Conservation (phyloP, 30 jellyfish, hydroid and myxozoan species). For the Aurelia sp. region DNA sequence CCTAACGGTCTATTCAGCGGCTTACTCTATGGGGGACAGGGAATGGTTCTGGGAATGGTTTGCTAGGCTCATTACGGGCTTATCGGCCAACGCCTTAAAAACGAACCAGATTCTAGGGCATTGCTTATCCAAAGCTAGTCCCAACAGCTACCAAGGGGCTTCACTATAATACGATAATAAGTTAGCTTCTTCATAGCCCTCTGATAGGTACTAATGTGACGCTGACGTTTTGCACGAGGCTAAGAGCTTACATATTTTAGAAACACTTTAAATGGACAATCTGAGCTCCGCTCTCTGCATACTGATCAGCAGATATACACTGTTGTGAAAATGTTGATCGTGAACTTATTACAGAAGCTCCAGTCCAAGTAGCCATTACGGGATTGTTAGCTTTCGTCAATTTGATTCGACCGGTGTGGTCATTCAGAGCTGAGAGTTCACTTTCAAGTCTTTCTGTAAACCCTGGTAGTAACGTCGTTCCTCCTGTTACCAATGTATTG, state of each 20-base stretch:
- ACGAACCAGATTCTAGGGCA: too few relatives aligned
- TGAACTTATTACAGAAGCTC: slow-evolving; percentile 94
- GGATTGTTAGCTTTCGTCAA: slow-evolving; percentile 80
- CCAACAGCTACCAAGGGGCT: too few relatives aligned
- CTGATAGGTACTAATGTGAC: too few relatives aligned
- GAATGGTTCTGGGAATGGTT: too few relatives aligned
- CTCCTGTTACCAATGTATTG: slow-evolving; percentile 90
- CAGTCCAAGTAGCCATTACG: slow-evolving; percentile 93
- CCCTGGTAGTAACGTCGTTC: slow-evolving; percentile 83
- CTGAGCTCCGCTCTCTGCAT: slow-evolving; percentile 90
- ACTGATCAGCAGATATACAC: slow-evolving; percentile 90
- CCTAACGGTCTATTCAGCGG: too few relatives aligned
- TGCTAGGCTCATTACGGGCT: too few relatives aligned
- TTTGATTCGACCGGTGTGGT: slow-evolving; percentile 39
- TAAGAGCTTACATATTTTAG: neutral
- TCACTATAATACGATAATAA: too few relatives aligned
- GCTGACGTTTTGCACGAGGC: too few relatives aligned
- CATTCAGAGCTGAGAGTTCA: slow-evolving; percentile 56
- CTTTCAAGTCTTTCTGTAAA: slow-evolving; percentile 72
- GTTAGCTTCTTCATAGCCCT: too few relatives aligned
- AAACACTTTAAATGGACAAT: slow-evolving; percentile 84
- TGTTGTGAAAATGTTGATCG: slow-evolving; percentile 81
- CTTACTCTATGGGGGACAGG: too few relatives aligned
- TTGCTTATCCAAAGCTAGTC: too few relatives aligned
- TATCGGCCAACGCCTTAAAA: too few relatives aligned